Conservation (phyloP, 1,140 invertebrate genomes). For the Daktulosphaira vitifoliae region DNA sequence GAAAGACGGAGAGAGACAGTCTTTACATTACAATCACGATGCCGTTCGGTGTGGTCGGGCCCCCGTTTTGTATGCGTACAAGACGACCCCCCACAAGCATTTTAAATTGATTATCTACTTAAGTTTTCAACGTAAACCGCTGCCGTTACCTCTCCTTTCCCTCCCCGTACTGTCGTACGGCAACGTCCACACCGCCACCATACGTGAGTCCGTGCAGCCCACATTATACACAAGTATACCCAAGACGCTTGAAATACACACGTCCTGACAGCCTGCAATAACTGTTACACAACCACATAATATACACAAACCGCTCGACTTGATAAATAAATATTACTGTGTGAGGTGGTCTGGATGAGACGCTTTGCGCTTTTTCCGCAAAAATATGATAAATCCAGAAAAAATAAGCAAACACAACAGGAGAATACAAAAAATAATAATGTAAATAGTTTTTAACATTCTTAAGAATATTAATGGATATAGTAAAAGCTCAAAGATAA, state of each 20-base stretch:
- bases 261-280: background rate
- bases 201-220: background rate
- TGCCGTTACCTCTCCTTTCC: background rate
- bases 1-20: background rate
- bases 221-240: background rate
- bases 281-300: no score
- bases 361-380: no score
- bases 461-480: no score
- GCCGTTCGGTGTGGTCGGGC: slow-evolving; percentile 15
- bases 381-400: no score
- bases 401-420: no score
- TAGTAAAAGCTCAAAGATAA: no score
- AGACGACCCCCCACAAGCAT: slow-evolving; percentile 27
- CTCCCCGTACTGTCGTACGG: background rate
- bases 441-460: no score
- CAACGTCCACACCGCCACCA: background rate
- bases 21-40: slow-evolving; percentile 19
- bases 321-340: no score
- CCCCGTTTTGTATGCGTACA: slow-evolving; percentile 2
- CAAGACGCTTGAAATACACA: background rate
- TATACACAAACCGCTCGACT: no score
- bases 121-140: slow-evolving; percentile 14
- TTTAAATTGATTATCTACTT: slow-evolving; percentile 31
- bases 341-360: no score
- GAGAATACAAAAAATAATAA: no score